Percentiles rank a stretch among this genome's conserved stretches.
Evolutionary conservation across 2,888 invertebrate genomes (phyloP).

Genomic region (Aleiodes alternator): DNA sequence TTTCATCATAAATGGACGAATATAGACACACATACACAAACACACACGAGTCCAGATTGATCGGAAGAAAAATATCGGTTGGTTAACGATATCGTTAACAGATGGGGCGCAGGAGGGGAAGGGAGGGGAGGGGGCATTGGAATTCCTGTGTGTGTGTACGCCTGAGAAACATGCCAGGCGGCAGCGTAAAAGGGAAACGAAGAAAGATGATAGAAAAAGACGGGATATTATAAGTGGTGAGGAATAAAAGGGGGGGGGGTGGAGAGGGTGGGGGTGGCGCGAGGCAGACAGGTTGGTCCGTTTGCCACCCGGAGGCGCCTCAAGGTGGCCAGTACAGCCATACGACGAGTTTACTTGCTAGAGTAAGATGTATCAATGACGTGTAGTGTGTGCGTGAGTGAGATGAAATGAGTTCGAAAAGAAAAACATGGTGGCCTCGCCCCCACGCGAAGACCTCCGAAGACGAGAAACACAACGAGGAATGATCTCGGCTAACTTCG

Average conservation of each 20-base stretch:
- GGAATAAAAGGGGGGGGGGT: slow-evolving; percentile 53
- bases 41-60: slow-evolving; percentile 19
- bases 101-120: slow-evolving; percentile 30
- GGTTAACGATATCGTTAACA: slow-evolving; percentile 49
- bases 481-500: slow-evolving; percentile 40
- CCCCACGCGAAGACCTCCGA: slow-evolving; percentile 75
- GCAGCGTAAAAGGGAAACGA: slow-evolving; percentile 15
- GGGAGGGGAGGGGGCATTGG: slow-evolving; percentile 19
- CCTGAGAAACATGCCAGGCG: slow-evolving; percentile 38
- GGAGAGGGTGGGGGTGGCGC: slow-evolving; percentile 63
- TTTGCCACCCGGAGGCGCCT: slow-evolving; percentile 73
- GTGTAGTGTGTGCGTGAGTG: slow-evolving; percentile 44
- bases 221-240: slow-evolving; percentile 47
- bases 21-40: too few species aligned
- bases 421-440: slow-evolving; percentile 74
- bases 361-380: too few species aligned
- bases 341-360: slow-evolving; percentile 58
- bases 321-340: slow-evolving; percentile 70
- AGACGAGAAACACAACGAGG: slow-evolving; percentile 53
- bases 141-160: slow-evolving; percentile 39
- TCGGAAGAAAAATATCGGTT: slow-evolving; percentile 36
- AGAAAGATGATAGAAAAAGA: slow-evolving; percentile 42
- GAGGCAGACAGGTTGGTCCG: slow-evolving; percentile 71
- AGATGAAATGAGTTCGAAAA: slow-evolving; percentile 54
- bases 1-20: slow-evolving; percentile 29